Evolutionary conservation across 1,140 invertebrate genomes (phyloP).

Genomic region (Lycorma delicatula): DNA sequence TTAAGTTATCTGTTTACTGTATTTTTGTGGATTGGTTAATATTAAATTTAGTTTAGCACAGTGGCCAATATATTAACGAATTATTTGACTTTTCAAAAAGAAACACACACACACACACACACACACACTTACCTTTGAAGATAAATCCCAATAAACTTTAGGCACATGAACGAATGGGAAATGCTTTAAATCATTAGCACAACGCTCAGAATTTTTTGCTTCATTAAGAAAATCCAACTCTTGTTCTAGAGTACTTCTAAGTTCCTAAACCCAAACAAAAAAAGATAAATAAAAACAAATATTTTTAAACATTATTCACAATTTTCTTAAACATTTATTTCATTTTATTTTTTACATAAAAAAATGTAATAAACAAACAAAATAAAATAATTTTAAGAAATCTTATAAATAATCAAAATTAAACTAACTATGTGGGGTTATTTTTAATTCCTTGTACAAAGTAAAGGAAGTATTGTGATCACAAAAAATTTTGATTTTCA

Average conservation of each 20-base stretch:
- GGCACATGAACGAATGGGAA: constrained; percentile 60
- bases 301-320: not conserved
- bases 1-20: too few species aligned
- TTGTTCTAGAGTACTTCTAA: constrained; percentile 46
- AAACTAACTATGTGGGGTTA: not conserved
- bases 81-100: too few species aligned
- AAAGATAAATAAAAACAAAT: not conserved
- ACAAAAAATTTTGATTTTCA: too few species aligned
- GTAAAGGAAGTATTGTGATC: too few species aligned
- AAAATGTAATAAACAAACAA: not conserved
- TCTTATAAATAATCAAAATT: too few species aligned
- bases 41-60: too few species aligned
- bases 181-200: constrained; percentile 51
- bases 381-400: not conserved
- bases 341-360: too few species aligned
- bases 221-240: constrained; percentile 70
- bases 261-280: constrained; percentile 37
- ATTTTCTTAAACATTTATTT: too few species aligned
- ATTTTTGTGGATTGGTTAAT: too few species aligned
- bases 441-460: too few species aligned
- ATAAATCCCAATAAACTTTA: constrained; percentile 55
- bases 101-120: too few species aligned
- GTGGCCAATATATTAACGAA: too few species aligned
- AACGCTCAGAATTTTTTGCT: constrained; percentile 59
- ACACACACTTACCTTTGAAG: constrained; percentile 53